phyloP scores from a whole-genome alignment of 2,113 vertebrate species.

The Brachirus orientalis region DNA sequence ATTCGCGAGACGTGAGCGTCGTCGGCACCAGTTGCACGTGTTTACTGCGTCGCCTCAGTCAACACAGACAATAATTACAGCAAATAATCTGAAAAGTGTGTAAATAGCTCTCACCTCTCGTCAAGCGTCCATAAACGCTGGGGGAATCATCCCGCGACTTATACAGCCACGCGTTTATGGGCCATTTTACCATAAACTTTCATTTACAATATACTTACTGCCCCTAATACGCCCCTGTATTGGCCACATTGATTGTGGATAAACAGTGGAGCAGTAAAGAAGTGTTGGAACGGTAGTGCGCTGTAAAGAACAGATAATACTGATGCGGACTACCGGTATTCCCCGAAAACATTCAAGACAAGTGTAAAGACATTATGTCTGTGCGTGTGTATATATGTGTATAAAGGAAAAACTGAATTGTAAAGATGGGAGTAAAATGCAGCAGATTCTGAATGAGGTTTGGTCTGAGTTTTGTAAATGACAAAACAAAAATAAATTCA shows the following conservation, averaged over 20 bases:
- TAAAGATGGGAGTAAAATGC: too few relatives aligned
- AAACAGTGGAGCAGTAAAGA: slow-evolving; percentile 82
- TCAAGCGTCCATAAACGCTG: slow-evolving; percentile 45
- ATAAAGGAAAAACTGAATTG: neutral
- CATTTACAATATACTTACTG: slow-evolving; percentile 81
- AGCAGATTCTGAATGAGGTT: too few relatives aligned
- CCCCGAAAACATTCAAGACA: neutral
- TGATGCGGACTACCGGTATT: slow-evolving; percentile 56
- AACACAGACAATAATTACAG: slow-evolving; percentile 45
- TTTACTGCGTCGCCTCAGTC: slow-evolving; percentile 2
- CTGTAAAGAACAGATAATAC: slow-evolving; percentile 68
- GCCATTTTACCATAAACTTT: slow-evolving; percentile 83
- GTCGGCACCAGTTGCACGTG: too few relatives aligned
- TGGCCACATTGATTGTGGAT: slow-evolving; percentile 64
- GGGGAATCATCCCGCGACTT: too few relatives aligned
- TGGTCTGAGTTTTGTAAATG: too few relatives aligned
- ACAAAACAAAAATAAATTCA: too few relatives aligned
- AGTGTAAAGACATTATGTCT: too few relatives aligned
- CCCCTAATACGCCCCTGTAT: slow-evolving; percentile 76
- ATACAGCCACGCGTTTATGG: slow-evolving; percentile 77
- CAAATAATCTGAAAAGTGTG: slow-evolving; percentile 55
- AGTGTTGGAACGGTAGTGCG: slow-evolving; percentile 50
- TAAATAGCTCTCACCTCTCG: slow-evolving; percentile 38
- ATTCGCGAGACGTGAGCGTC: too few relatives aligned
- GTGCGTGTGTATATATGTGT: neutral